phyloP scores from a whole-genome alignment of 30 jellyfish, hydroid and myxozoan species.

The Hydractinia echinata region DNA sequence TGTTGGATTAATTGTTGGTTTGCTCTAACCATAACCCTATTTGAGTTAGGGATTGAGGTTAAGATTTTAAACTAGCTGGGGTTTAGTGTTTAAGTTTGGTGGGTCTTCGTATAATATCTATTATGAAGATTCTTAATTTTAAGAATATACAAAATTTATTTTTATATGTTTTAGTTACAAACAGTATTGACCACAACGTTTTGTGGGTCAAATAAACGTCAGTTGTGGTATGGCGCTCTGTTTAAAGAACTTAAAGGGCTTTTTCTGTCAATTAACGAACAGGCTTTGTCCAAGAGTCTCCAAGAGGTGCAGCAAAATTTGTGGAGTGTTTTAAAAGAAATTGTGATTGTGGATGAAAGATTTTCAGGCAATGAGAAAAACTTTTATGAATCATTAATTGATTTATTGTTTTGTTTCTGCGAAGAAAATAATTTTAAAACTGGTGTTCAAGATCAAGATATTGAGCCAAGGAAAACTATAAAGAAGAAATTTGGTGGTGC shows the following conservation, averaged over 20 bases:
- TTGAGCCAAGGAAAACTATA: not conserved
- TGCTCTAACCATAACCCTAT: too few relatives aligned
- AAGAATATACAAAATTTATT: not conserved
- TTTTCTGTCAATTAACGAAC: not conserved
- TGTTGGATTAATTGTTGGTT: too few relatives aligned
- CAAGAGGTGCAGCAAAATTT: not conserved
- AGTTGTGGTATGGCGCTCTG: not conserved
- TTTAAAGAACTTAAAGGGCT: not conserved
- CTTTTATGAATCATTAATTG: constrained; percentile 12
- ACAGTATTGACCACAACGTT: not conserved
- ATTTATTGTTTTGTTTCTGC: not conserved
- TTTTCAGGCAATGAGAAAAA: not conserved
- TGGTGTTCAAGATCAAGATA: not conserved
- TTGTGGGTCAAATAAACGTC: not conserved
- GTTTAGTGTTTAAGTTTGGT: not conserved
- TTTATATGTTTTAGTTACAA: not conserved
- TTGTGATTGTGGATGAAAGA: not conserved
- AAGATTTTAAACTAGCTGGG: not conserved
- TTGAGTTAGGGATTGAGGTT: not conserved
- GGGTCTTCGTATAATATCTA: not conserved
- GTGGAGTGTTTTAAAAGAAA: not conserved
- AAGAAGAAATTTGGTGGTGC: not conserved
- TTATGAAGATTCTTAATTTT: not conserved
- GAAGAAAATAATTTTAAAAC: not conserved
- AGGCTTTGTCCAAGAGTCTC: not conserved